Evolutionary conservation across 1,140 invertebrate species (phyloP), one percentile per base, ranked within the genome.

Genomic region (Platorchestia sp.): DNA sequence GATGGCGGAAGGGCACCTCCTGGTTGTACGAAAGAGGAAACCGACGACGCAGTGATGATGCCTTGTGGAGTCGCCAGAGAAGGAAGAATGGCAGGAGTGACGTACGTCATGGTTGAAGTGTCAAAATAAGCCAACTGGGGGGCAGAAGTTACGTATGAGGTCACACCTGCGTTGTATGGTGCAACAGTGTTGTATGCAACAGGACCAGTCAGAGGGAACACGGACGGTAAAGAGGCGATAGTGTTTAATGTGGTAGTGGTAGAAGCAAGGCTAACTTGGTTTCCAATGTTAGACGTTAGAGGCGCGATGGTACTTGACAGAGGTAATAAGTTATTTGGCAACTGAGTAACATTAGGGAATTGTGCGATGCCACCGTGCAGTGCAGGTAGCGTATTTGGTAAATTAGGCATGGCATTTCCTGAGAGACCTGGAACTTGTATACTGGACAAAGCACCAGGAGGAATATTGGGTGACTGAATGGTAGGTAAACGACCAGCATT

Each of bases 121-220:
- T 93, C 91, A 93, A 93, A 93, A 93, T 93, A 93, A 45, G 91
- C 91, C 91, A 93, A 22, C 44, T 93, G 91, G 0, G 91, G 91
- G 0, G 91, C 91, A 1, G 91, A 93, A 47, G 91, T 93, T 22
- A 93, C 91, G 45, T 93, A 93, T 41, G 91, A n/a, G 16, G 43
- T 93, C 45, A 93, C 91, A 0, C 43, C 91, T 27, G 41, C 27
- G 36, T 44, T 93, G 40, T 93, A 93, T 14, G 91, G 45, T 47
- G 91, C 91, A 44, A 93, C 91, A 10, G 91, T 44, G 45, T 93
- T 93, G 91, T 93, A 93, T 45, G 91, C 45, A 40, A 93, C 91
- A 6, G 91, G 91, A 27, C 91, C 91, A 93, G 91, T 36, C 19
- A 93, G 16, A 45, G 91, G 91, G 45, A 45, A 93, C 0, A 93